Percentiles rank a stretch among this genome's conserved stretches.
phyloP scores from a whole-genome alignment of 2,797 vertebrate species.

The Pelobates cultripes region DNA sequence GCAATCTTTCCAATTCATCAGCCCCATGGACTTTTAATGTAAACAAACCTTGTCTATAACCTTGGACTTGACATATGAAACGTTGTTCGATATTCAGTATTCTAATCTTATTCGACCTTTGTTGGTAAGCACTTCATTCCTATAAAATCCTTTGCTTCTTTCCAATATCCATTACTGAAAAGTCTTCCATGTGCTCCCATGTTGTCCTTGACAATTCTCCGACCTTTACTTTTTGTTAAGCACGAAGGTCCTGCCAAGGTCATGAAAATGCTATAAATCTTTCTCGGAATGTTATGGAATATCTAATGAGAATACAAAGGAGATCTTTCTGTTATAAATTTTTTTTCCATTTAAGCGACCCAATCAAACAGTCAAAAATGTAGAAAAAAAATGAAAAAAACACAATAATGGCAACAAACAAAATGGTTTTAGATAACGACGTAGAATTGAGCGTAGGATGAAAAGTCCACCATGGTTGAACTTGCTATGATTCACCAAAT shows the following conservation, averaged over 20 bases:
- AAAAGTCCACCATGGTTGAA: too few relatives aligned
- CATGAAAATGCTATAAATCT: neutral
- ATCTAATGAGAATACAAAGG: too few relatives aligned
- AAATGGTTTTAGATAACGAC: too few relatives aligned
- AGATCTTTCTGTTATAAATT: too few relatives aligned
- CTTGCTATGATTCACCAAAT: too few relatives aligned
- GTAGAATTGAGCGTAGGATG: too few relatives aligned
- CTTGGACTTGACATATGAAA: neutral
- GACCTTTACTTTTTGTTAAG: neutral
- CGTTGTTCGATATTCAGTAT: neutral
- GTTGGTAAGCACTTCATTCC: neutral
- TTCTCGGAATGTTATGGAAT: too few relatives aligned
- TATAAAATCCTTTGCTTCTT: neutral
- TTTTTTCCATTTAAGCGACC: too few relatives aligned
- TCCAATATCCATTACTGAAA: neutral
- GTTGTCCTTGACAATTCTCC: neutral
- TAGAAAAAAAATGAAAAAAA: too few relatives aligned
- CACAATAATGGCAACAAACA: too few relatives aligned
- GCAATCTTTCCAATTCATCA: neutral
- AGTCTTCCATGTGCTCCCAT: neutral
- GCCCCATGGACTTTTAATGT: neutral
- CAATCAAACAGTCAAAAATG: too few relatives aligned
- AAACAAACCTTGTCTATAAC: neutral
- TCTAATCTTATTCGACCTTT: neutral
- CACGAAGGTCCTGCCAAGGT: neutral